These are phyloP conservation scores for Erebia epiphron DNA, from an alignment of 2,888 invertebrate species.

Conservation along the genomic window DNA sequence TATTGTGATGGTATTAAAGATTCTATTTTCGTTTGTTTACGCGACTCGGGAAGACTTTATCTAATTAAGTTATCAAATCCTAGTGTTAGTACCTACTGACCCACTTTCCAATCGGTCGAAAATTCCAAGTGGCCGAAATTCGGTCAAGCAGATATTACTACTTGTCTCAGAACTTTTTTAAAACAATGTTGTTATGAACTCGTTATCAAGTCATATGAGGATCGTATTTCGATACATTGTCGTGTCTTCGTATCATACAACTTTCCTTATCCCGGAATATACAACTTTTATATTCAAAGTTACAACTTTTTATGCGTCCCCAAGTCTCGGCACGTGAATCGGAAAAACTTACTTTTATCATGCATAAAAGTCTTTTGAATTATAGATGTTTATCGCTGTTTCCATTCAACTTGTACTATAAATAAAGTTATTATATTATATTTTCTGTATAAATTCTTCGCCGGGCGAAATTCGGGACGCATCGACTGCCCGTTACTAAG, in stretches of 20 bases:
- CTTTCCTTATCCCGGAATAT: not conserved
- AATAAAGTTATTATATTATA: not conserved
- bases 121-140: not conserved
- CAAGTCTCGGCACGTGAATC: not conserved
- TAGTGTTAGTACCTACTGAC: constrained; percentile 23
- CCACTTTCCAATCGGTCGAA: constrained; percentile 14
- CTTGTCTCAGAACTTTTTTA: not conserved
- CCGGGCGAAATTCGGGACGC: too few species aligned
- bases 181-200: not conserved
- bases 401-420: constrained; percentile 1
- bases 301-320: constrained; percentile 3
- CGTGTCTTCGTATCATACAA: not conserved
- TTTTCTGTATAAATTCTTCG: too few species aligned
- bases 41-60: constrained; percentile 5
- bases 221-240: not conserved
- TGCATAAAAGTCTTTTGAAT: constrained; percentile 4
- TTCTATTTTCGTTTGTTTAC: not conserved
- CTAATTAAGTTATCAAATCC: constrained; percentile 6
- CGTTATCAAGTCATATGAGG: not conserved
- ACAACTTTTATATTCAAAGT: constrained; percentile 6
- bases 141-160: not conserved
- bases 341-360: constrained; percentile 1
- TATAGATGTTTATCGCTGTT: not conserved
- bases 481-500: too few species aligned
- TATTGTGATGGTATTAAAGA: not conserved